Evolutionary conservation across 1,140 invertebrate species (phyloP), one percentile per base, ranked within the genome.

Genomic region (Zaprionus kolodkinae): DNA sequence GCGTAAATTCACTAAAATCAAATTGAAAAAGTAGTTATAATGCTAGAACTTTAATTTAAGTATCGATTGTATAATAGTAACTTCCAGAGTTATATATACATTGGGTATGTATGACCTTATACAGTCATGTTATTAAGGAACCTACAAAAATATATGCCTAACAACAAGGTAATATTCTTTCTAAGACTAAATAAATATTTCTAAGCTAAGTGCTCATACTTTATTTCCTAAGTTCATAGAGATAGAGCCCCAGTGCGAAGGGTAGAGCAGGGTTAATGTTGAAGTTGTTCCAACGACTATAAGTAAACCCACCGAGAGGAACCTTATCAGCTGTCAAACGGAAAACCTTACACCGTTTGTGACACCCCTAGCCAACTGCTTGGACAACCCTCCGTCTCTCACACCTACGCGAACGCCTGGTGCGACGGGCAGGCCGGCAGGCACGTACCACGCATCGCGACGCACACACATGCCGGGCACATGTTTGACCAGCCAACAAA

Each of bases 401-500:
- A 50, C 59, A 35, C 65, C 55, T 52, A 59, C 55, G 25, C 38
- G n/a, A 60, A 73, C 71, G 64, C 71, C 36, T 43, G 57, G 30
- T 25, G 50, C 7, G 30, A 9, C 60, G 57, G 55, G 6, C 66
- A 48, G 30, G 7, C 60, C 45, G 55, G 6, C 66, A 48, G 48
- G 36, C 67, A 62, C 9, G 35, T 35, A 11, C 48, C 38, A 27
- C 5, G 40, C 55, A 45, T 35, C 21, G 54, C 25, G 21, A 21
- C 21, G 30, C 27, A 63, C 66, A 78, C 82, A 82, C 57, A 69
- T 87, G 83, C 56, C 72, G 67, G 66, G 35, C 84, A 88, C 68
- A 84, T 89, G 75, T 63, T 63, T 65, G 74, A 55, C 61, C 68
- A 59, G 66, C 50, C 68, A 84, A 84, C 79, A 82, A 79, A 83